phyloP scores from a whole-genome alignment of 2,888 invertebrate species.

The Eupithecia tripunctaria region DNA sequence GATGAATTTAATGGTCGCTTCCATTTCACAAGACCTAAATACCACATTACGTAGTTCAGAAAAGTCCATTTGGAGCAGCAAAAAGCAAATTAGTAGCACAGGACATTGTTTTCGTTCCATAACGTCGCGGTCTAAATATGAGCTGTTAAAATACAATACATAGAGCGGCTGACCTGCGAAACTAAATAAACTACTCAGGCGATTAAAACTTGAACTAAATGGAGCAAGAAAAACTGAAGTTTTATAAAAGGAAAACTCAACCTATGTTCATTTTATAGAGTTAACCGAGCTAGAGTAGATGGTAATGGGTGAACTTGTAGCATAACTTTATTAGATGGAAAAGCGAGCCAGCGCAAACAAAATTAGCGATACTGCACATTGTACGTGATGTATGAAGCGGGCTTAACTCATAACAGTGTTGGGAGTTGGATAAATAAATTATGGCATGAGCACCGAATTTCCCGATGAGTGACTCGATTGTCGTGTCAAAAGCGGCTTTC shows the following conservation, averaged over 20 bases:
- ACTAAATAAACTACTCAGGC: conserved; percentile 33
- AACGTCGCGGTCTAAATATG: conserved; percentile 22
- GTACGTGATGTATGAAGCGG: conserved; percentile 35
- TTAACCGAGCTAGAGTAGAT: conserved; percentile 21
- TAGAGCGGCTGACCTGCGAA: conserved; percentile 36
- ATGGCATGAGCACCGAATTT: conserved; percentile 48
- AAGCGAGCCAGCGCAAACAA: conserved; percentile 29
- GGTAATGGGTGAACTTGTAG: conserved; percentile 30
- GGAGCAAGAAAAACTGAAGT: conserved; percentile 36
- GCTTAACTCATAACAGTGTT: conserved; percentile 34
- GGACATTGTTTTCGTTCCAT: conserved; percentile 17
- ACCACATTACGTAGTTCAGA: conserved; percentile 26
- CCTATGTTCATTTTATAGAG: conserved; percentile 35
- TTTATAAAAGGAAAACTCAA: conserved; percentile 38
- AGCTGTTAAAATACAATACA: conserved; percentile 25
- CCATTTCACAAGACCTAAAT: conserved; percentile 50
- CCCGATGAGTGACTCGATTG: conserved; percentile 47
- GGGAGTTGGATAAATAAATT: conserved; percentile 46
- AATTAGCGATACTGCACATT: conserved; percentile 40
- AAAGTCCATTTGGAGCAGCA: conserved; percentile 21
- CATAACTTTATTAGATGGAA: conserved; percentile 26
- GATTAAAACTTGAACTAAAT: conserved; percentile 39
- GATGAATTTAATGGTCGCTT: conserved; percentile 57
- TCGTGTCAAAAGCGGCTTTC: conserved; percentile 52
- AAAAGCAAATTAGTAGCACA: conserved; percentile 31